Conservation (phyloP, 2,888 invertebrate species). For the Plagiodera versicolora region DNA sequence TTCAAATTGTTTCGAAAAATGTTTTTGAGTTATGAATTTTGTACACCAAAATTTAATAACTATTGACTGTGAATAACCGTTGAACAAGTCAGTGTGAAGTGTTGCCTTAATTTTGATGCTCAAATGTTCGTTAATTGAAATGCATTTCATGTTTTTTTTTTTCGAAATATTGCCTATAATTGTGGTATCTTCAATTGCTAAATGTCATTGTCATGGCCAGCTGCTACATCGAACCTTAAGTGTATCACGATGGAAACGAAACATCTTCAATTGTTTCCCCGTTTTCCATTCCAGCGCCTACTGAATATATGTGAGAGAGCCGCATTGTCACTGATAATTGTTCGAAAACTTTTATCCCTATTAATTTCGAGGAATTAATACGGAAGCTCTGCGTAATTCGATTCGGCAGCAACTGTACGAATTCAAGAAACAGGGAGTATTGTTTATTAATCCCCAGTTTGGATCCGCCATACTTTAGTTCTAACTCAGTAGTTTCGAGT, state of each 20-base stretch:
- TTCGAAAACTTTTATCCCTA: constrained; percentile 35
- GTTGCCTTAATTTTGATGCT: too few relatives aligned
- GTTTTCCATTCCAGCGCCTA: constrained; percentile 10
- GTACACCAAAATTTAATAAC: too few relatives aligned
- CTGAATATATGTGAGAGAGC: constrained; percentile 4
- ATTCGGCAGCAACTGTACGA: constrained; percentile 33
- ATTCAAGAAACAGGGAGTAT: constrained; percentile 34
- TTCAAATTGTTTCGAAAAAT: too few relatives aligned
- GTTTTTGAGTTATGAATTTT: too few relatives aligned
- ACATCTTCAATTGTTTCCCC: constrained; percentile 1
- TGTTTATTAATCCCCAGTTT: constrained; percentile 39
- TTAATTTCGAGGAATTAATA: constrained; percentile 34
- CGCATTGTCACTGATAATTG: constrained; percentile 24
- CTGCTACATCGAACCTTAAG: too few relatives aligned
- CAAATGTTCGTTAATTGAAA: too few relatives aligned
- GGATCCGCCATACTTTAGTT: constrained; percentile 39
- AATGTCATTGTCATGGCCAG: too few relatives aligned
- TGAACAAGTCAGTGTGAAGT: too few relatives aligned
- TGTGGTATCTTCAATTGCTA: too few relatives aligned
- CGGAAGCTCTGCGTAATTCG: constrained; percentile 32
- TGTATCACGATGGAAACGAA: not conserved
- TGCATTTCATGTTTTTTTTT: too few relatives aligned
- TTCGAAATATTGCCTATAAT: too few relatives aligned
- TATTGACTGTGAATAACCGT: too few relatives aligned
- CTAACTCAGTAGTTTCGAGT: constrained; percentile 37